Conservation (phyloP, 92 coral and sea anemone genomes). For the Anthopleura xanthogrammica region DNA sequence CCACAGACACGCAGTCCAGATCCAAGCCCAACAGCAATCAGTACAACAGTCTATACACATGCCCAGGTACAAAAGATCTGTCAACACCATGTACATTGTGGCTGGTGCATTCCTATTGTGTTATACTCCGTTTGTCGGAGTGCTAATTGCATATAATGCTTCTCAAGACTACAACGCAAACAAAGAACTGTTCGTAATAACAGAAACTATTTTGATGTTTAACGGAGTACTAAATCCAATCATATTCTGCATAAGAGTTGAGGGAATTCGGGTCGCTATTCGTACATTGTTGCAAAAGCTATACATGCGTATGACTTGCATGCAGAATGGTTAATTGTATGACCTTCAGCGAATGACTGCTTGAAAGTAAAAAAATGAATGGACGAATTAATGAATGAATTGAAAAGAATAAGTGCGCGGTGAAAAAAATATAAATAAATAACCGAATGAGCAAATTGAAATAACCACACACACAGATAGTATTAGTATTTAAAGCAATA, state of each 20-base stretch:
- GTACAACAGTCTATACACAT: slow-evolving; percentile 15
- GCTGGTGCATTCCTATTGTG: slow-evolving; percentile 36
- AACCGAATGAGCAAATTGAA: too few species aligned
- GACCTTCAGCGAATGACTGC: too few species aligned
- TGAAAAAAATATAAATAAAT: too few species aligned
- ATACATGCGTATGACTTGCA: too few species aligned
- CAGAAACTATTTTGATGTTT: slow-evolving; percentile 1
- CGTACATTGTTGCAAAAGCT: neutral
- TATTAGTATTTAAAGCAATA: too few species aligned
- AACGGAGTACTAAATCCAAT: slow-evolving; percentile 6
- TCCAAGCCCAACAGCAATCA: slow-evolving; percentile 9
- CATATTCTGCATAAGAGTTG: slow-evolving; percentile 9
- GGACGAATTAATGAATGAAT: too few species aligned
- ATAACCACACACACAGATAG: too few species aligned
- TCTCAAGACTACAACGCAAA: neutral
- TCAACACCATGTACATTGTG: slow-evolving; percentile 36
- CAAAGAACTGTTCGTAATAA: neutral
- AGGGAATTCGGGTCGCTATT: slow-evolving; percentile 10
- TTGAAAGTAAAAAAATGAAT: too few species aligned
- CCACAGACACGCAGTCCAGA: neutral
- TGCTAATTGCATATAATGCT: slow-evolving; percentile 11
- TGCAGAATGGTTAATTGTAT: too few species aligned
- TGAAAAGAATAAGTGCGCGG: too few species aligned
- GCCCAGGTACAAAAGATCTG: slow-evolving; percentile 30
- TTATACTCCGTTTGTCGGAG: slow-evolving; percentile 28